Evolutionary conservation across 1,140 invertebrate genomes (phyloP).

Genomic region (Eriosoma lanigerum): DNA sequence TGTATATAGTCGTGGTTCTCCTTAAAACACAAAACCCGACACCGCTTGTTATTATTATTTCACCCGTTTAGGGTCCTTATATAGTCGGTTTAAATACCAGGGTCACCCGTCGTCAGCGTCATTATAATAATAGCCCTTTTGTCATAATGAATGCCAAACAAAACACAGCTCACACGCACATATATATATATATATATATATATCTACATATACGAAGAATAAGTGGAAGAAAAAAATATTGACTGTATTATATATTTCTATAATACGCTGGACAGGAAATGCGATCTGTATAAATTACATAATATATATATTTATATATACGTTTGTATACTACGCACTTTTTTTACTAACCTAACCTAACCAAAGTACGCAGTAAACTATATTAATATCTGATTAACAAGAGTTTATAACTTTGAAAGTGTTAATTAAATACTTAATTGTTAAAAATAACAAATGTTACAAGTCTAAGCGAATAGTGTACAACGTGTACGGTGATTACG

Average conservation of each 20-base stretch:
- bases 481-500: too few species aligned
- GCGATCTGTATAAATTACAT: background rate
- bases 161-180: conserved; percentile 1
- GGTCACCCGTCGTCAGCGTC: conserved; percentile 19
- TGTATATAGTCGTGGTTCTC: conserved; percentile 2
- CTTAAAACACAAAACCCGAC: conserved; percentile 14
- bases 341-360: too few species aligned
- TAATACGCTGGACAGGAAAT: background rate
- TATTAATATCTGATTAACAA: too few species aligned
- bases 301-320: too few species aligned
- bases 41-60: conserved; percentile 26
- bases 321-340: too few species aligned
- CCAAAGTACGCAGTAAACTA: too few species aligned
- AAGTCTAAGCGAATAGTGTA: too few species aligned
- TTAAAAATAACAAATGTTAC: too few species aligned
- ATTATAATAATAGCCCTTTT: conserved; percentile 30
- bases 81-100: conserved; percentile 29
- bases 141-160: conserved; percentile 16
- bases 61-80: conserved; percentile 13
- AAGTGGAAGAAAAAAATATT: background rate
- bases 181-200: background rate
- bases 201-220: too few species aligned
- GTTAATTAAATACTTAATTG: too few species aligned
- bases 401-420: too few species aligned
- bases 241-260: background rate